Evolutionary conservation across 2,113 vertebrate species (phyloP).

Genomic region (Albula goreensis): DNA sequence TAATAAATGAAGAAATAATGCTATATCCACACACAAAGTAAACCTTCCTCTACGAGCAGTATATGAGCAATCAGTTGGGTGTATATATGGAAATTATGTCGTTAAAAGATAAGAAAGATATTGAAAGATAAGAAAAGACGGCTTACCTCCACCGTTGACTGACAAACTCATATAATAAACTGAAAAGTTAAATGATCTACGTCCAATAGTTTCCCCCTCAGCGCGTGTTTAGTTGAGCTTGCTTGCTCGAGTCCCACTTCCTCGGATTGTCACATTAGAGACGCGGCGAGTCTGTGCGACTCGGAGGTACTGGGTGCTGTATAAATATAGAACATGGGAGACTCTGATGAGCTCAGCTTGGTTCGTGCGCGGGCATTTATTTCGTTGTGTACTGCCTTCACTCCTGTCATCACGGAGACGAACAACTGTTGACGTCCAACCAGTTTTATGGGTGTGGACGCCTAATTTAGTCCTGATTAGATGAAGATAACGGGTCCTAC

Average conservation of each 20-base stretch:
- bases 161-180: slow-evolving; percentile 12
- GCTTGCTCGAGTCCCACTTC: slow-evolving; percentile 35
- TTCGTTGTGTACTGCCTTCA: slow-evolving; percentile 74
- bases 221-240: slow-evolving; percentile 15
- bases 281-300: slow-evolving; percentile 58
- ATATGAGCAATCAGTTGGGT: neutral
- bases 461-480: slow-evolving; percentile 68
- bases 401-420: slow-evolving; percentile 67
- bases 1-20: neutral
- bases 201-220: slow-evolving; percentile 34
- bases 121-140: neutral
- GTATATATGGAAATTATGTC: neutral
- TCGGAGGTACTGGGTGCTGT: slow-evolving; percentile 60
- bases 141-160: slow-evolving; percentile 17
- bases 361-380: slow-evolving; percentile 73
- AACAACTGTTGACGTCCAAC: slow-evolving; percentile 73
- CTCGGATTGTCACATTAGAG: slow-evolving; percentile 61
- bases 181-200: slow-evolving; percentile 54
- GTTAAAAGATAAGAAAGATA: neutral
- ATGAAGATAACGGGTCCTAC: slow-evolving; percentile 54
- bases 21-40: neutral
- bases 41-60: neutral
- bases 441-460: slow-evolving; percentile 70
- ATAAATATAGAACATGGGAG: slow-evolving; percentile 68
- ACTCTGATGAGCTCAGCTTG: slow-evolving; percentile 64